phyloP scores from a whole-genome alignment of 2,888 invertebrate genomes.

The Athalia rosae region DNA sequence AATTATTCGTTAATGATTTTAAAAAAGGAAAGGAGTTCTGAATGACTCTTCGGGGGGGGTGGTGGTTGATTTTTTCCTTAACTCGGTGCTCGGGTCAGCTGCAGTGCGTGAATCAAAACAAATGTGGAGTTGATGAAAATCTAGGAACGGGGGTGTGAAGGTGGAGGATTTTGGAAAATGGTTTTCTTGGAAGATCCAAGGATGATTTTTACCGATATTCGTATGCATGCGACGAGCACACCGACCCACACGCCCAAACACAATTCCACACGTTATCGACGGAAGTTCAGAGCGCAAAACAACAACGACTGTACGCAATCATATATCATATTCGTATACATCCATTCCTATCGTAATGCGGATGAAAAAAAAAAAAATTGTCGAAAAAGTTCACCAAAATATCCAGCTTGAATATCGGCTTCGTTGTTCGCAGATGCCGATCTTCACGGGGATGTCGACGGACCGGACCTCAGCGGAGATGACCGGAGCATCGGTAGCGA shows the following conservation, averaged over 20 bases:
- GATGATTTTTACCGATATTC: slow-evolving; percentile 72
- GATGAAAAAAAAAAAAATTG: too few species aligned
- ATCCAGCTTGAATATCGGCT: too few species aligned
- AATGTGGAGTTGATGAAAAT: too few species aligned
- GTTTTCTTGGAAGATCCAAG: slow-evolving; percentile 71
- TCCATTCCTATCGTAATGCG: too few species aligned
- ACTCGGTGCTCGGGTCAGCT: too few species aligned
- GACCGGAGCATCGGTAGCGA: slow-evolving; percentile 79
- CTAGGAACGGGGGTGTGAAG: slow-evolving; percentile 55
- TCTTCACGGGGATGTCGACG: slow-evolving; percentile 78
- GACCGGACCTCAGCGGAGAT: slow-evolving; percentile 78
- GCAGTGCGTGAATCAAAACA: too few species aligned
- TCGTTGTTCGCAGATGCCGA: slow-evolving; percentile 75
- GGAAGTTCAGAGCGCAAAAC: slow-evolving; percentile 69
- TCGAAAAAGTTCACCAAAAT: too few species aligned
- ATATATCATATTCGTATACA: too few species aligned
- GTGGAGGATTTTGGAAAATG: slow-evolving; percentile 60
- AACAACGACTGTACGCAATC: slow-evolving; percentile 69
- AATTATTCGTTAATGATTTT: too few species aligned
- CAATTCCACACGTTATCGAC: slow-evolving; percentile 67
- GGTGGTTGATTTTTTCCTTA: too few species aligned
- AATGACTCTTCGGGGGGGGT: too few species aligned
- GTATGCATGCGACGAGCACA: slow-evolving; percentile 70
- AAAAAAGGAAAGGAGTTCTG: too few species aligned
- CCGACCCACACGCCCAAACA: slow-evolving; percentile 69